phyloP scores from a whole-genome alignment of 2,113 vertebrate species.

The Zootoca vivipara region DNA sequence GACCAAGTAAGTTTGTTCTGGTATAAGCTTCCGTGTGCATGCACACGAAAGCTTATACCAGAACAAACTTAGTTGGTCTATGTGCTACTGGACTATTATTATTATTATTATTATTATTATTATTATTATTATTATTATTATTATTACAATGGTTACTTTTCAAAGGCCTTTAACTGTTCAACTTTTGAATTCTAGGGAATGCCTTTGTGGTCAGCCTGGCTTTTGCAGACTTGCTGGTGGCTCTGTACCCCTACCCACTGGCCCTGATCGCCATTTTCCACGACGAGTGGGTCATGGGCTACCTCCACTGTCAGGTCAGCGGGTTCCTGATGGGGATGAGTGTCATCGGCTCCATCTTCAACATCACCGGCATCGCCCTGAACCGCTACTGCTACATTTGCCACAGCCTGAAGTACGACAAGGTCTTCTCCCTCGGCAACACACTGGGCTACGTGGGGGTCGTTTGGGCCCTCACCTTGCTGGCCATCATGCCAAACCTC shows the following conservation, averaged over 20 bases:
- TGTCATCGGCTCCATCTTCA: slow-evolving; percentile 86
- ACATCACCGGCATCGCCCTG: slow-evolving; percentile 84
- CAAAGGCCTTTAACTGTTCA: background rate
- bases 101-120: too few species aligned
- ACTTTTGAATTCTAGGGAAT: slow-evolving; percentile 72
- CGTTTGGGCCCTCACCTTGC: slow-evolving; percentile 79
- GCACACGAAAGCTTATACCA: too few species aligned
- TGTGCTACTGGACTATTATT: too few species aligned
- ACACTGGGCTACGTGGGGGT: slow-evolving; percentile 79
- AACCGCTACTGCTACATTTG: slow-evolving; percentile 88
- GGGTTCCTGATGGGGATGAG: slow-evolving; percentile 86
- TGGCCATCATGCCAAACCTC: slow-evolving; percentile 83
- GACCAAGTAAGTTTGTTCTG: too few species aligned
- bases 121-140: too few species aligned
- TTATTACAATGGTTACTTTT: background rate
- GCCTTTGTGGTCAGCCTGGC: slow-evolving; percentile 86
- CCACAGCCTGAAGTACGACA: slow-evolving; percentile 81
- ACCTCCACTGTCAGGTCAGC: slow-evolving; percentile 84
- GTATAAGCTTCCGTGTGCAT: too few species aligned
- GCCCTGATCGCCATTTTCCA: slow-evolving; percentile 82
- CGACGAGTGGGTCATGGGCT: slow-evolving; percentile 80
- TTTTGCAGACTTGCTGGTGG: slow-evolving; percentile 82
- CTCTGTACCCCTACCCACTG: slow-evolving; percentile 83
- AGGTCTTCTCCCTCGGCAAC: slow-evolving; percentile 80
- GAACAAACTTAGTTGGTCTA: too few species aligned